Conservation (phyloP, 2,797 vertebrate genomes). For the Pseudomugil gertrudae region DNA sequence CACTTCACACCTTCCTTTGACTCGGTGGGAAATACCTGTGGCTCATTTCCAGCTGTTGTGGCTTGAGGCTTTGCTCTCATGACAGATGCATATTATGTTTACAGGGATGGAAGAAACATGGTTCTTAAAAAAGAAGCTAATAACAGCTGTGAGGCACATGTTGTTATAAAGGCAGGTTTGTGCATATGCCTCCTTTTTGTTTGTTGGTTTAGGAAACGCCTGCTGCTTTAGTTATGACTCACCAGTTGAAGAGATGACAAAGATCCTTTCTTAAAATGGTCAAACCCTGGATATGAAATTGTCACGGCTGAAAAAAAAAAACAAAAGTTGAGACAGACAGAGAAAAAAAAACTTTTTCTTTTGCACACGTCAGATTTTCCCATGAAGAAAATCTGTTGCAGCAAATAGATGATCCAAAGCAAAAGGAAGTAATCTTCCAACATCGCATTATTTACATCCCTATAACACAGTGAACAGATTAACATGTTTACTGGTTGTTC, state of each 20-base stretch:
- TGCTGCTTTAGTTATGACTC: constrained; percentile 30
- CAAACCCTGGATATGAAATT: constrained; percentile 28
- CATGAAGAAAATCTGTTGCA: constrained; percentile 11
- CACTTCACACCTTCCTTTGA: constrained; percentile 28
- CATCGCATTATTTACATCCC: constrained; percentile 17
- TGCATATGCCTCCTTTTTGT: constrained; percentile 17
- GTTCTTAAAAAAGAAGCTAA: constrained; percentile 3
- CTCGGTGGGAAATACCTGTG: constrained; percentile 51
- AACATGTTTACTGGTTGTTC: constrained; percentile 6
- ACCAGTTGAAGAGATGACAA: constrained; percentile 33
- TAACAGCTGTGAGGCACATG: constrained; percentile 17
- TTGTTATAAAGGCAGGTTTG: constrained; percentile 39
- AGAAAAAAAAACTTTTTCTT: too few relatives aligned
- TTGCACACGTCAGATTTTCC: constrained; percentile 4
- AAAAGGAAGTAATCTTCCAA: constrained; percentile 24
- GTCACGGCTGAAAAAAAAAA: constrained; percentile 29
- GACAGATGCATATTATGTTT: constrained; percentile 42
- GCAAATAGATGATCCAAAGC: constrained; percentile 16
- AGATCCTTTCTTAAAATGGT: constrained; percentile 41
- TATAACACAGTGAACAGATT: constrained; percentile 13
- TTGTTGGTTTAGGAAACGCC: constrained; percentile 55
- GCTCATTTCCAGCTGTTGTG: constrained; percentile 45
- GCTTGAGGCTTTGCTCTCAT: constrained; percentile 38
- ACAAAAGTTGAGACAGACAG: constrained; percentile 8
- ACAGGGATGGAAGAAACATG: constrained; percentile 9